Conservation (phyloP, 1,140 invertebrate genomes). For the Neomicropteryx cornuta region DNA sequence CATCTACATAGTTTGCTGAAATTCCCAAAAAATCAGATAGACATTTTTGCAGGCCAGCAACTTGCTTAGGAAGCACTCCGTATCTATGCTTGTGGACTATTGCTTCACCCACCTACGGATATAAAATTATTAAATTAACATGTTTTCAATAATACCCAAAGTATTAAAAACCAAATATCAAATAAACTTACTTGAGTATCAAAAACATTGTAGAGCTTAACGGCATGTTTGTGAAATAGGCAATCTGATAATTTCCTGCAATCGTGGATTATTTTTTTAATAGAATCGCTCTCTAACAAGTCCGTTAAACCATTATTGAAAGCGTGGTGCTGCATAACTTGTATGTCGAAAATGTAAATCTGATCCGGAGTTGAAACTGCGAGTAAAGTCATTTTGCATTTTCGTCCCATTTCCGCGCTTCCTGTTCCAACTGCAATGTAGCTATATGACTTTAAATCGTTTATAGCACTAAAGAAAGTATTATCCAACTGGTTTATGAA, state of each 20-base stretch:
- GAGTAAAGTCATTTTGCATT: constrained; percentile 36
- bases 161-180: background rate
- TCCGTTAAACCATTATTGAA: constrained; percentile 34
- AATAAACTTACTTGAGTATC: constrained; percentile 34
- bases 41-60: constrained; percentile 30
- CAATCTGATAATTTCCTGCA: constrained; percentile 38
- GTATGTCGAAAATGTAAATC: constrained; percentile 39
- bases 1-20: constrained; percentile 24
- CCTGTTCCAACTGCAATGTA: constrained; percentile 31
- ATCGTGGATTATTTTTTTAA: constrained; percentile 40
- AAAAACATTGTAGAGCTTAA: constrained; percentile 35
- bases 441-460: constrained; percentile 26
- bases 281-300: constrained; percentile 29
- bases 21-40: constrained; percentile 31
- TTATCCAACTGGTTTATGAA: constrained; percentile 36
- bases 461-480: constrained; percentile 29
- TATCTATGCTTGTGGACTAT: constrained; percentile 35
- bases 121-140: constrained; percentile 5
- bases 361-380: constrained; percentile 32
- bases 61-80: constrained; percentile 23
- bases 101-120: constrained; percentile 32
- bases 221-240: constrained; percentile 36
- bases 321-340: constrained; percentile 33
- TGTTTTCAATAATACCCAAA: constrained; percentile 4
- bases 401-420: constrained; percentile 33